Evolutionary conservation across 2,888 invertebrate species (phyloP).

Genomic region (Coecobrya sp.): DNA sequence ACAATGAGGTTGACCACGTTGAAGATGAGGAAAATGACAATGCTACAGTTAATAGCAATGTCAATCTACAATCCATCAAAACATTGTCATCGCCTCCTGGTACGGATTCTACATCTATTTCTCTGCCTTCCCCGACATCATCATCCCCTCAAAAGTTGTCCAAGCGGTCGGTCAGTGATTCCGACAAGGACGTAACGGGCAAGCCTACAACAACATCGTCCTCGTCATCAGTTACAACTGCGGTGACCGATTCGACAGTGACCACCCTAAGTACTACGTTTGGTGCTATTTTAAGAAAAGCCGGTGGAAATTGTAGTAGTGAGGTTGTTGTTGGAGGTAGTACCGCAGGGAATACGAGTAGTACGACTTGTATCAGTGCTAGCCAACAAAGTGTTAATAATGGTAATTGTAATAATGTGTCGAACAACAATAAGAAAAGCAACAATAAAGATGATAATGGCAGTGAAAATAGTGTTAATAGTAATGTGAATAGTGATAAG

Average conservation of each 20-base stretch:
- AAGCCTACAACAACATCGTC: slow-evolving; percentile 10
- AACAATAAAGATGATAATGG: slow-evolving; percentile 37
- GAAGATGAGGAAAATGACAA: slow-evolving; percentile 70
- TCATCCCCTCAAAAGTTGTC: slow-evolving; percentile 84
- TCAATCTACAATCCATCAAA: slow-evolving; percentile 48
- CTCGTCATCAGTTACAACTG: slow-evolving; percentile 5
- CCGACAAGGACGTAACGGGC: slow-evolving; percentile 83
- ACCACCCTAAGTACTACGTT: slow-evolving; percentile 52
- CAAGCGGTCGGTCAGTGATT: slow-evolving; percentile 86
- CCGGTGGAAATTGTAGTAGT: slow-evolving; percentile 12
- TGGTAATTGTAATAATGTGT: slow-evolving; percentile 37
- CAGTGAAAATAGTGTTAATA: slow-evolving; percentile 45
- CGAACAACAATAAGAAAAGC: slow-evolving; percentile 27
- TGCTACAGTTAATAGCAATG: slow-evolving; percentile 44
- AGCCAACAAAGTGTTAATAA: slow-evolving; percentile 15
- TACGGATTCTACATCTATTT: slow-evolving; percentile 12
- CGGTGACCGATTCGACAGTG: neutral
- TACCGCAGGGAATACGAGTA: neutral
- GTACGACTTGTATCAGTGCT: slow-evolving; percentile 29
- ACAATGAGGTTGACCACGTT: slow-evolving; percentile 66
- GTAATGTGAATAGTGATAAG: slow-evolving; percentile 31
- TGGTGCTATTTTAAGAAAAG: slow-evolving; percentile 73
- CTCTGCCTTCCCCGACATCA: slow-evolving; percentile 39
- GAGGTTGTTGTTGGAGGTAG: neutral
- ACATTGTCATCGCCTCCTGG: neutral